Evolutionary conservation across 2,888 invertebrate species (phyloP), one percentile per base, ranked within the genome.

Genomic region (Apodemia duryi): DNA sequence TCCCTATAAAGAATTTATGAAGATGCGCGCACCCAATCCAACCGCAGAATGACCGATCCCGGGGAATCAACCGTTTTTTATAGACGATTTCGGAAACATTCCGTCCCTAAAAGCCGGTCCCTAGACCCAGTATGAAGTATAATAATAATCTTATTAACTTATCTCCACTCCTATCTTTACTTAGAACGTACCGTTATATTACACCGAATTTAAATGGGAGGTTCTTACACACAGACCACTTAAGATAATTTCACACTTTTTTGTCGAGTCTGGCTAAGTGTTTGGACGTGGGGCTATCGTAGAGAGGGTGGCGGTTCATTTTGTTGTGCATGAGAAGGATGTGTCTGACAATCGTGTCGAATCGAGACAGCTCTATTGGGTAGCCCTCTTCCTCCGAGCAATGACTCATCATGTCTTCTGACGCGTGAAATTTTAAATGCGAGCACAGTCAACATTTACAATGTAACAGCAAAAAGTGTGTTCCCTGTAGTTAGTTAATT

Each of bases 111-210:
- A 86, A 89, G 81, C 88, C 88, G 89, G 89, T 88, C 86, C 74
- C 82, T 84, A 86, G 84, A 82, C 86, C 83, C 84, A 82, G 77
- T 83, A 77, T 81, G 81, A 82, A 82, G 83, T 86, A 86, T 88
- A 88, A 88, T 88, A 89, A 88, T 89, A 90, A 88, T 88, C 89
- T 89, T 90, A 91, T 91, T 89, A 89, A 88, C 88, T 86, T 90
- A 90, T 90, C 89, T 89, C 83, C 83, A 85, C 85, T 85, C 85
- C 84, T 86, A 89, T 88, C 88, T 88, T 89, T 87, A 90, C 88
- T 88, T 86, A 87, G 85, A 87, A 85, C 82, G 82, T 85, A 88
- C 88, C 87, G 88, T 90, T 90, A 89, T 81, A 84, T 84, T 83
- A 85, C 80, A 75, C 79, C 82, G 83, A 85, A 82, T 86, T 85